Conservation (phyloP, 2,113 vertebrate species). For the Chaenogobius annularis region DNA sequence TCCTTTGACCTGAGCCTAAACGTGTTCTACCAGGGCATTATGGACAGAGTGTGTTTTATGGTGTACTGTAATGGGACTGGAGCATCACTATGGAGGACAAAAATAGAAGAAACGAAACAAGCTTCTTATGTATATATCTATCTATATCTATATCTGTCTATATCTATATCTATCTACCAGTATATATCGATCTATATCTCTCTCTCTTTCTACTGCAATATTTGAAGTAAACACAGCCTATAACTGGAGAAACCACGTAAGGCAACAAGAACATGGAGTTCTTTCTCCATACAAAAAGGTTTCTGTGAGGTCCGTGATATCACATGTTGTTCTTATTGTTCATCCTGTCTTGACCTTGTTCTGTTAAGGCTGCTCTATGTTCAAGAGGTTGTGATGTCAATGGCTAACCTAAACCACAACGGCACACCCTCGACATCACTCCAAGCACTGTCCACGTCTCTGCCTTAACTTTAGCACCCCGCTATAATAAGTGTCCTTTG, state of each 20-base stretch:
- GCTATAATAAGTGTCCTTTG: slow-evolving; percentile 5
- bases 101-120: no score
- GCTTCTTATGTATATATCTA: no score
- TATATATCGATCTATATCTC: no score
- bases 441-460: neutral
- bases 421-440: slow-evolving; percentile 1
- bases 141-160: no score
- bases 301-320: slow-evolving; percentile 17
- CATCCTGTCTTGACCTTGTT: slow-evolving; percentile 37
- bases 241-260: neutral
- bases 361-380: slow-evolving; percentile 25
- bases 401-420: slow-evolving; percentile 10
- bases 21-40: no score
- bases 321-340: slow-evolving; percentile 29
- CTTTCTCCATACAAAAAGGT: slow-evolving; percentile 7
- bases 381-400: slow-evolving; percentile 18
- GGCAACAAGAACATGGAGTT: neutral
- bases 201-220: no score
- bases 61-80: no score
- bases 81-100: no score
- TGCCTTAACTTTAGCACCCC: neutral
- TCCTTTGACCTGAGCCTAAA: no score
- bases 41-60: no score
- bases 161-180: no score
- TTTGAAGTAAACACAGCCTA: neutral